Percentiles rank a stretch among this genome's conserved stretches.
These are phyloP conservation scores for Diploptera punctata DNA, from an alignment of 2,888 invertebrate genomes.

Conservation along the genomic window DNA sequence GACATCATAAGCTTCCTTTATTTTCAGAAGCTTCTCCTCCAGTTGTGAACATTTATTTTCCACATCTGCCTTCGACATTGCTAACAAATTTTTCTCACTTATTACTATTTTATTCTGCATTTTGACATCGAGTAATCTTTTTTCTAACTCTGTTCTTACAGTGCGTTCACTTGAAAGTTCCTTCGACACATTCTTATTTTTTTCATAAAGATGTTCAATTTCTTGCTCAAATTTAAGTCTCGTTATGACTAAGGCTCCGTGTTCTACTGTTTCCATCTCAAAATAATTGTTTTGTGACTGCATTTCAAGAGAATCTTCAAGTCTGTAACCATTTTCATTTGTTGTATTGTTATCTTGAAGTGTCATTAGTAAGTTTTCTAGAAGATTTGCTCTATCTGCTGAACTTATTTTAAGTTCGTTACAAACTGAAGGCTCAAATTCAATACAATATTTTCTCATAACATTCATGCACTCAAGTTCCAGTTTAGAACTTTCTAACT, in stretches of 20 bases:
- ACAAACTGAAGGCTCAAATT: no score
- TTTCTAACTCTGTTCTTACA: not conserved
- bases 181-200: not conserved
- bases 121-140: not conserved
- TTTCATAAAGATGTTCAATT: not conserved
- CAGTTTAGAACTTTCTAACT: not conserved
- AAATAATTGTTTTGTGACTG: not conserved
- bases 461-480: no score
- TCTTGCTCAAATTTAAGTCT: not conserved
- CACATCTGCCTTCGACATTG: no score
- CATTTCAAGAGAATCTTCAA: not conserved
- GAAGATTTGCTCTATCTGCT: not conserved
- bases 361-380: not conserved
- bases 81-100: not conserved
- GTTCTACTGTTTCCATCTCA: not conserved
- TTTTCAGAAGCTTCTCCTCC: not conserved
- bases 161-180: not conserved
- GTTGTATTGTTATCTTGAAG: not conserved
- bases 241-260: not conserved
- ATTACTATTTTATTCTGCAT: not conserved
- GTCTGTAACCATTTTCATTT: not conserved
- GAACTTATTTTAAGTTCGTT: no score
- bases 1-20: slow-evolving; percentile 2
- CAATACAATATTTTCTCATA: no score
- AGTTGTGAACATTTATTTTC: not conserved